These are phyloP conservation scores for Plectrocnemia conspersa DNA, from an alignment of 1,140 invertebrate genomes.

Conservation along the genomic window DNA sequence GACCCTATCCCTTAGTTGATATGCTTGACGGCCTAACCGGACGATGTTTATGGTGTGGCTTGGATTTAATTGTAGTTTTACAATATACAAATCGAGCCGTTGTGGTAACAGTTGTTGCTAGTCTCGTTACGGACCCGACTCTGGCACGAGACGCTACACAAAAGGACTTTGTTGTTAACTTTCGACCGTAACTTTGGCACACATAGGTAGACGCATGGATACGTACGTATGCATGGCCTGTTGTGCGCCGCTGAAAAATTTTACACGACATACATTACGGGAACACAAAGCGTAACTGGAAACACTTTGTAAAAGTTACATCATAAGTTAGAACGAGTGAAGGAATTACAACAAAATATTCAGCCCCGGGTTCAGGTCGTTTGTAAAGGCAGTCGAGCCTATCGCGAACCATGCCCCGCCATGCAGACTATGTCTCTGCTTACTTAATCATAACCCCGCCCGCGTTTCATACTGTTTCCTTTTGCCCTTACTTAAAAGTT, in stretches of 20 bases:
- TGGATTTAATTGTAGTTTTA: too few species aligned
- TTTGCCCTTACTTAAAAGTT: slow-evolving; percentile 35
- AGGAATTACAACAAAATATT: slow-evolving; percentile 33
- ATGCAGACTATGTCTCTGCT: slow-evolving; percentile 21
- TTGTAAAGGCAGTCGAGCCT: slow-evolving; percentile 32
- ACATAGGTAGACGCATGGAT: too few species aligned
- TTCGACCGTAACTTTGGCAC: too few species aligned
- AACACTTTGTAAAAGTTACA: slow-evolving; percentile 32
- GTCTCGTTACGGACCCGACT: too few species aligned
- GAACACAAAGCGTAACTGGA: slow-evolving; percentile 33
- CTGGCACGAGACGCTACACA: too few species aligned
- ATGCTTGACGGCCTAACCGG: too few species aligned
- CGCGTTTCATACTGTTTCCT: slow-evolving; percentile 35
- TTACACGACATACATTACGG: slow-evolving; percentile 34
- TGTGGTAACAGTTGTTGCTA: too few species aligned
- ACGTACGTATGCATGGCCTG: too few species aligned
- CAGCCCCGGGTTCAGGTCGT: slow-evolving; percentile 20
- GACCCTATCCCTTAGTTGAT: too few species aligned
- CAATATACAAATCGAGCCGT: too few species aligned
- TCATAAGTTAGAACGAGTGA: slow-evolving; percentile 32
- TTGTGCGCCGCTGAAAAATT: slow-evolving; percentile 30
- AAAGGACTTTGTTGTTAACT: too few species aligned
- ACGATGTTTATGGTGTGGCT: too few species aligned
- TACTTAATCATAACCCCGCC: slow-evolving; percentile 35
- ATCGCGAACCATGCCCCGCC: slow-evolving; percentile 11